Evolutionary conservation across 2,113 vertebrate species (phyloP), one percentile per base, ranked within the genome.

Genomic region (Pomatorhinus ruficollis): DNA sequence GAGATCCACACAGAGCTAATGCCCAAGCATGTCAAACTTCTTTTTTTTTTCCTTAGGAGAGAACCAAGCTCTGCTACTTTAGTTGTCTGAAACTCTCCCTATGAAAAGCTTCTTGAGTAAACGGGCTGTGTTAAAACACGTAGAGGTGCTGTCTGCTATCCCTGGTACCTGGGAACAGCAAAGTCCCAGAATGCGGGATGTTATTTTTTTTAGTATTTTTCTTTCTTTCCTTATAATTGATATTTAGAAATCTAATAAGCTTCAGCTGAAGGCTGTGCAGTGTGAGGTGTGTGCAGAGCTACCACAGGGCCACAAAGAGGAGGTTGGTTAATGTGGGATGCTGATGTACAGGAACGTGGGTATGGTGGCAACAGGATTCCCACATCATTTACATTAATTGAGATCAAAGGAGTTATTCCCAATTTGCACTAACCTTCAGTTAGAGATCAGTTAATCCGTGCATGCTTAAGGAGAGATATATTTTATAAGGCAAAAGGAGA

Each of bases 1-100:
- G 96, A 97, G 97, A 98, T 96, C 95, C 96, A 96, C 95, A 56
- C 90, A 91, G 92, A 94, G 91, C 96, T 94, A 96, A 96, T 97
- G 82, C 40, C 56, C 91, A 97, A 94, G 82, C 97, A 92, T 71
- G 87, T 96, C 95, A 83, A 95, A 65, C n/a, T 81, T 21, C 76
- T 94, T 94, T 96, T 95, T 96, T 68, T 94, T 94, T 95, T 90
- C 56, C 74, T 75, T 78, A 45, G 83, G 65, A 95, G 80, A 93
- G 71, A 93, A 83, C 87, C 68, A 83, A 49, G 79, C 85, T 89
- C 72, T 93, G 75, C 82, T 94, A 69, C 95, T 83, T 95, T 12
- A 31, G 79, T 86, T 95, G 71, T 87, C 79, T 89, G 79, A 81
- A 90, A 94, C 95, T 83, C 87, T 88, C 79, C 37, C 53, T 33